A percentile compares a stretch with the other conserved stretches of the same genome.
phyloP scores from a whole-genome alignment of 2,113 vertebrate genomes.

The Anguilla rostrata region DNA sequence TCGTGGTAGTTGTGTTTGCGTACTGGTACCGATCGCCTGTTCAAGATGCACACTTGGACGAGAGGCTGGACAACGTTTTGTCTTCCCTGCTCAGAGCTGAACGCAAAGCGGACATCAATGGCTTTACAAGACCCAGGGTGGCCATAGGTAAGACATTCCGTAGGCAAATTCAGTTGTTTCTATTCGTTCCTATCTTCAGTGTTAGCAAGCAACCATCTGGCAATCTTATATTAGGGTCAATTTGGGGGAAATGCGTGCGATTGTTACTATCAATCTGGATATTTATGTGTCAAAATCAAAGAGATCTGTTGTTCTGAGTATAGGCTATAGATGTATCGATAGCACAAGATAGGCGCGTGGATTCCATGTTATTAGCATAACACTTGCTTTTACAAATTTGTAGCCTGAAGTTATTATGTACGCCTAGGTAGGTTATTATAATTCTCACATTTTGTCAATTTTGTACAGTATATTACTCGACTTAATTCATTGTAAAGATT shows the following conservation, averaged over 20 bases:
- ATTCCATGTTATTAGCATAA: not conserved
- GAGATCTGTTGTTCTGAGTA: too few relatives aligned
- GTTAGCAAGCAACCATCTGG: not conserved
- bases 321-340: not conserved
- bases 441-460: too few relatives aligned
- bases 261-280: not conserved
- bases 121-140: conserved; percentile 64
- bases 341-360: not conserved
- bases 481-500: too few relatives aligned
- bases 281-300: not conserved
- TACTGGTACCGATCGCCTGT: conserved; percentile 66
- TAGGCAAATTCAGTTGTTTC: not conserved
- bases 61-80: conserved; percentile 68
- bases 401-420: too few relatives aligned
- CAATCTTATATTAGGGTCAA: not conserved
- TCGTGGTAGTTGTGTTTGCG: conserved; percentile 64
- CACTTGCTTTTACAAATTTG: too few relatives aligned
- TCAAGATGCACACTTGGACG: conserved; percentile 55
- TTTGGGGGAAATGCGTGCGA: not conserved
- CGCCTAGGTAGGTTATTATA: too few relatives aligned
- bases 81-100: conserved; percentile 76
- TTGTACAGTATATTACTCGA: too few relatives aligned
- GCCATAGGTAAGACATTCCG: conserved; percentile 64
- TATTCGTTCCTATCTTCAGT: not conserved
- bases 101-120: conserved; percentile 64